A percentile compares a stretch with the other conserved stretches of the same genome.
Conservation (phyloP, 2,888 invertebrate genomes). For the Mystacides longicornis region DNA sequence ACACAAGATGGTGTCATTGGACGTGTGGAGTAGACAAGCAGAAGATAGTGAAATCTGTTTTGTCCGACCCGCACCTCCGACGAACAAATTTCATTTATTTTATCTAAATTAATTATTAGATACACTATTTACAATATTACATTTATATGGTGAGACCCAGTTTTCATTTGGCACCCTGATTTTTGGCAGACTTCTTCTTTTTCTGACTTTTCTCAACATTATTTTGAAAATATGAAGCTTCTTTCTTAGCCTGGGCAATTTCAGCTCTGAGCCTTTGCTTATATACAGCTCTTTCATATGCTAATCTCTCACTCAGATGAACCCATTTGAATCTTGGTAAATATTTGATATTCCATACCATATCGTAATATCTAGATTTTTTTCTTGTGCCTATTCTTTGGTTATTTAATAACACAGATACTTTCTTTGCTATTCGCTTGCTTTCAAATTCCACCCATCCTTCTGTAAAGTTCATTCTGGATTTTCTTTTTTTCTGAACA, state of each 20-base stretch:
- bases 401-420: constrained; percentile 80
- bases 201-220: constrained; percentile 75
- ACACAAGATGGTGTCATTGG: too few relatives aligned
- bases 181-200: constrained; percentile 42
- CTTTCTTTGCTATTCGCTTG: constrained; percentile 79
- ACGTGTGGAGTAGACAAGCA: too few relatives aligned
- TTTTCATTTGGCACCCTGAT: background rate
- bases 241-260: constrained; percentile 85
- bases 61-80: too few relatives aligned
- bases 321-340: constrained; percentile 93
- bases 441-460: constrained; percentile 95
- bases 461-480: constrained; percentile 68
- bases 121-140: too few relatives aligned
- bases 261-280: constrained; percentile 80
- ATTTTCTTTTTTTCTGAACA: constrained; percentile 47
- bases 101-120: too few relatives aligned
- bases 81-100: too few relatives aligned
- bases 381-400: constrained; percentile 79
- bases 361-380: constrained; percentile 79
- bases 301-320: constrained; percentile 87
- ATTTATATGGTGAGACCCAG: too few relatives aligned
- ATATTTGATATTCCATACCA: constrained; percentile 95
- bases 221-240: constrained; percentile 77
- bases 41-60: too few relatives aligned
- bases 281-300: constrained; percentile 85